Evolutionary conservation across 2,888 invertebrate genomes (phyloP).

Genomic region (Polietes domitor): DNA sequence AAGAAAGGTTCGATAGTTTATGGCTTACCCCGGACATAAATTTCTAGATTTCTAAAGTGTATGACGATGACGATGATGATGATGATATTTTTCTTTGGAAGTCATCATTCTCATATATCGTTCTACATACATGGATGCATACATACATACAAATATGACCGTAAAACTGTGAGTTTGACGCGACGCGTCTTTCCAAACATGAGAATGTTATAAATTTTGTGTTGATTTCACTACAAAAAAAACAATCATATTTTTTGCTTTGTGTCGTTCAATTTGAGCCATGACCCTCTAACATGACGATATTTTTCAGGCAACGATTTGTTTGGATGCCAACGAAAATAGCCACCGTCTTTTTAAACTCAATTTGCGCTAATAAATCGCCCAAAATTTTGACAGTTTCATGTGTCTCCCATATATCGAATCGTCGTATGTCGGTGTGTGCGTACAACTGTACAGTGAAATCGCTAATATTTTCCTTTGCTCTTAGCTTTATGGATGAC

Average conservation of each 20-base stretch:
- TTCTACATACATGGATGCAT: not conserved
- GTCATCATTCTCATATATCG: constrained; percentile 62
- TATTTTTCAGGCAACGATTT: constrained; percentile 20
- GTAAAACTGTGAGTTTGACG: constrained; percentile 24
- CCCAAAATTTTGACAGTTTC: constrained; percentile 79
- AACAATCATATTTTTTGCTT: constrained; percentile 54
- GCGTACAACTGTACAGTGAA: constrained; percentile 18
- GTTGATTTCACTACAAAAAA: constrained; percentile 59
- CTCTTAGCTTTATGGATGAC: constrained; percentile 63
- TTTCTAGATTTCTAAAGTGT: constrained; percentile 45
- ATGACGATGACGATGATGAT: constrained; percentile 48
- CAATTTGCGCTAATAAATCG: constrained; percentile 80
- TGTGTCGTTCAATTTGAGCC: constrained; percentile 18
- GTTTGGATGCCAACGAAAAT: constrained; percentile 3
- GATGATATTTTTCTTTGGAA: constrained; percentile 66
- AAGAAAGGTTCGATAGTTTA: constrained; percentile 61
- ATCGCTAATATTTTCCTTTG: constrained; percentile 63
- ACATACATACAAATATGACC: not conserved
- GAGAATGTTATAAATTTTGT: constrained; percentile 66
- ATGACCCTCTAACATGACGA: not conserved
- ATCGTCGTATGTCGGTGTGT: not conserved
- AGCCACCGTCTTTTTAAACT: constrained; percentile 76
- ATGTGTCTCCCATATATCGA: constrained; percentile 48
- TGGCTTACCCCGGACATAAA: constrained; percentile 49
- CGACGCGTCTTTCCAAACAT: constrained; percentile 54